phyloP scores from a whole-genome alignment of 30 jellyfish, hydroid and myxozoan genomes.

The Pseudorhiza aurosa region DNA sequence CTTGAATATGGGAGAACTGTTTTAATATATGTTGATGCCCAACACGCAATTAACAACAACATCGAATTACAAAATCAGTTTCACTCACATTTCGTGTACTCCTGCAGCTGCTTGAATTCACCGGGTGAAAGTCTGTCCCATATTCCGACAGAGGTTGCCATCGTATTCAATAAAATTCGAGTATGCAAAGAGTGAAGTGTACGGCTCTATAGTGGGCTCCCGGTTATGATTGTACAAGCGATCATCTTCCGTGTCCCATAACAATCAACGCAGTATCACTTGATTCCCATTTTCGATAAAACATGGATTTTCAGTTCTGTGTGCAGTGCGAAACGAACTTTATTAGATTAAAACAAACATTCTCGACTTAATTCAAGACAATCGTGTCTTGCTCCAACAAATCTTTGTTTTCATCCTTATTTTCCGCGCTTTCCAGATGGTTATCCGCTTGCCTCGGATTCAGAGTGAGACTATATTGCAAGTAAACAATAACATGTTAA shows the following conservation, averaged over 20 bases:
- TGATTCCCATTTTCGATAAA: not conserved
- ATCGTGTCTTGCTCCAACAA: conserved; percentile 20
- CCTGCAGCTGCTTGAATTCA: conserved; percentile 93
- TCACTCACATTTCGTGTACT: conserved; percentile 90
- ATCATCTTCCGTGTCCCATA: not conserved
- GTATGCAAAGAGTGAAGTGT: not conserved
- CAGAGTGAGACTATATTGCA: conserved; percentile 14
- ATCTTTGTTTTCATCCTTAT: conserved; percentile 37
- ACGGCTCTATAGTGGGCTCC: not conserved
- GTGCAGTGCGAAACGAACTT: not conserved
- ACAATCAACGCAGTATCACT: not conserved
- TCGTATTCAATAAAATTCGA: conserved; percentile 29
- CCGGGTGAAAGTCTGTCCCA: conserved; percentile 94
- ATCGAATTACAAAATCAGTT: conserved; percentile 14
- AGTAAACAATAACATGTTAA: no score
- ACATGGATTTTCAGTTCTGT: not conserved
- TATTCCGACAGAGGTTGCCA: conserved; percentile 88
- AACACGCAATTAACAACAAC: no score
- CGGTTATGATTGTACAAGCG: not conserved
- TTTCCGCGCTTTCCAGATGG: conserved; percentile 80
- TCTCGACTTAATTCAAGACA: not conserved
- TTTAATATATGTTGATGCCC: no score
- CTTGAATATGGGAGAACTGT: no score
- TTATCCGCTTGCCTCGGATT: conserved; percentile 14
- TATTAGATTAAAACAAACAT: conserved; percentile 13